Evolutionary conservation across 2,113 vertebrate species (phyloP).

Genomic region (Uria lomvia): DNA sequence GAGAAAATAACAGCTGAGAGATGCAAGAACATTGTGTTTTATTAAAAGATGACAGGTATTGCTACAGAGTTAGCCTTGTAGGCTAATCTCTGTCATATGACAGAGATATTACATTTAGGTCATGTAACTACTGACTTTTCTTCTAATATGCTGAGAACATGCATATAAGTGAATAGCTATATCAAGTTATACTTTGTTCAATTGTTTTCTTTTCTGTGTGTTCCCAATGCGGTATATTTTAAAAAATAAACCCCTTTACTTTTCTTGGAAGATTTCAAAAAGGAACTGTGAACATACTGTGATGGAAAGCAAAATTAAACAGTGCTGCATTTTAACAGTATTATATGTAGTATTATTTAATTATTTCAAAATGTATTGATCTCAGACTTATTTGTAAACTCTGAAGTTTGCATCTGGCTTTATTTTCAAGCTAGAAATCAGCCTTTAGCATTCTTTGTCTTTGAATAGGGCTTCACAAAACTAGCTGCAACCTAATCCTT

Average conservation of each 20-base stretch:
- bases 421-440: background rate
- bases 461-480: background rate
- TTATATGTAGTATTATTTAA: background rate
- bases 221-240: background rate
- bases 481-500: background rate
- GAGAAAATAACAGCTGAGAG: background rate
- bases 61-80: background rate
- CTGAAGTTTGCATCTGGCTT: background rate
- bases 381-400: background rate
- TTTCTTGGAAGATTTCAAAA: background rate
- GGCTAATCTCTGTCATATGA: background rate
- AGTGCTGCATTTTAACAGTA: background rate
- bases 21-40: background rate
- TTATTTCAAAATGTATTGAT: background rate
- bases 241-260: background rate
- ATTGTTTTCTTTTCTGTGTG: background rate
- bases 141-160: background rate
- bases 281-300: background rate
- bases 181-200: background rate
- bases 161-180: background rate
- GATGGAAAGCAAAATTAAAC: background rate
- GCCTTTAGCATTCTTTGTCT: background rate
- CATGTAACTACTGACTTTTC: background rate
- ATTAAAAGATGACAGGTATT: background rate
- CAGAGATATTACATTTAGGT: background rate